Evolutionary conservation across 2,888 invertebrate genomes (phyloP), one percentile per base, ranked within the genome.

Genomic region (Sialis lutaria): DNA sequence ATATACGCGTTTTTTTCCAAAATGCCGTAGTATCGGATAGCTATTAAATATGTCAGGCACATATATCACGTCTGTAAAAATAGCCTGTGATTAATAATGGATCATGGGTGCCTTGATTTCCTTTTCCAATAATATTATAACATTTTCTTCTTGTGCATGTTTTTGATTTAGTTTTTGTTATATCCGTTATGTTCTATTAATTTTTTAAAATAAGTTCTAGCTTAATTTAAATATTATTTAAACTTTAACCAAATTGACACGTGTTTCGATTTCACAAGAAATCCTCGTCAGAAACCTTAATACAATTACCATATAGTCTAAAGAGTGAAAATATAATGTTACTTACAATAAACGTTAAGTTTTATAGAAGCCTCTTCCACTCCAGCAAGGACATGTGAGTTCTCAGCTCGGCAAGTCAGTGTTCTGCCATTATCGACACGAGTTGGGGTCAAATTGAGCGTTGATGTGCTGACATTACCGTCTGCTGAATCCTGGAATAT

Each of bases 271-370:
- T 40, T 40, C 10, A 40, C 40, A 22, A 22, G 22, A 22, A 22
- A 4, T 22, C 22, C 22, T 22, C 22, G 22, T 22, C 22, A 22
- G 4, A 6, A 13, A 6, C 10, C n/a, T 42, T 22, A 42, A 42
- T 30, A 31, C 5, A 42, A 12, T 35, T 9, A n/a, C n/a, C n/a
- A n/a, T n/a, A n/a, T n/a, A n/a, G n/a, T n/a, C n/a, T n/a, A n/a
- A n/a, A n/a, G n/a, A n/a, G n/a, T n/a, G n/a, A n/a, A n/a, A n/a
- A n/a, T n/a, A n/a, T 34, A 12, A 44, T 44, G 13, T 13, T 63
- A 77, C 90, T 87, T 70, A 91, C 91, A 91, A 67, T 83, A 84
- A 54, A 91, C 81, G 67, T 87, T 83, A 49, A 91, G 73, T 60
- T 79, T 81, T 74, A 87, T 78, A 44, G 78, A 78, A 51, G 85